Evolutionary conservation across 2,888 invertebrate species (phyloP), one percentile per base, ranked within the genome.

Genomic region (Cordilura impudica): DNA sequence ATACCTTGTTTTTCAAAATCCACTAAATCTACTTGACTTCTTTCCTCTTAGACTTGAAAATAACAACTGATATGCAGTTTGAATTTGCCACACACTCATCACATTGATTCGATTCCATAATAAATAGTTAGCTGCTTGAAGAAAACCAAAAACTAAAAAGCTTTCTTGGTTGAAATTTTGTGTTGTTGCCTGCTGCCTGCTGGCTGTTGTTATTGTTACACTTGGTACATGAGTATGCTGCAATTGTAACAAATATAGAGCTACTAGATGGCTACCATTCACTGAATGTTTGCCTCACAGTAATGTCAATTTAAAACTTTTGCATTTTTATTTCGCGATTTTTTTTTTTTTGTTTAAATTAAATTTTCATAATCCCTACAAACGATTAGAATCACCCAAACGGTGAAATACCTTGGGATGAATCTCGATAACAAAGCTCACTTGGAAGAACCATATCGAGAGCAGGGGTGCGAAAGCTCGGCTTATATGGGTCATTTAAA

Each of bases 21-120:
- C 35, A 39, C 35, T 39, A 2, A 54, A 18, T 29, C 4, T 39
- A 39, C 2, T 39, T 39, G n/a, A 39, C 75, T 71, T 75, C 79
- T 79, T 75, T 79, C 66, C 79, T 71, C 71, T 71, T 79, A 71
- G 79, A 75, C 79, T 75, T 75, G 71, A 79, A 75, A 75, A 75
- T 56, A 66, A 63, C 71, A 75, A 79, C 75, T 79, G 75, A 79
- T 53, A 61, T 66, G 26, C 29, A 39, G 18, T 53, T 35, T 23
- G 35, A 4, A 54, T 69, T 47, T 61, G 39, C 61, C 74, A 69
- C 47, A 47, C 35, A 54, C 16, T 67, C 61, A 63, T 69, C 69
- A 69, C 56, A 75, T 69, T 61, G 56, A 39, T n/a, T 66, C 74
- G 60, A 66, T 26, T 75, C 39, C 61, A 39, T 39, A 75, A 67